Evolutionary conservation across 1,140 invertebrate species (phyloP), one percentile per base, ranked within the genome.

Genomic region (Nasonia giraulti): DNA sequence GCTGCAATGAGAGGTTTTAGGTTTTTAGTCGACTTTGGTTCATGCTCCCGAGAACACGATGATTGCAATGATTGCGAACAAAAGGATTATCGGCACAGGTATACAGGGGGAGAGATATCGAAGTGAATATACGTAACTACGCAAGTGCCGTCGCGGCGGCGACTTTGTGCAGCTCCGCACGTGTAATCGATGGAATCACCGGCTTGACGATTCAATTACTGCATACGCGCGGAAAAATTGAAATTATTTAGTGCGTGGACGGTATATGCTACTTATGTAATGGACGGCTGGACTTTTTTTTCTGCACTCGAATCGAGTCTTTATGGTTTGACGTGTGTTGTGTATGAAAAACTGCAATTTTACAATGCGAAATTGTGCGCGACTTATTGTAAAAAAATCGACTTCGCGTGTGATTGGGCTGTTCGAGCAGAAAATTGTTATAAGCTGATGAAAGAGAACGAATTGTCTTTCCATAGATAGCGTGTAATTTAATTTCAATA

Each of bases 121-220:
- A 81, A 55, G 2, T 12, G 27, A 12, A 10, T 62, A 10, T 62
- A n/a, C 17, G 27, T 5, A 71, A 71, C 14, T 66, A n/a, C 17
- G 27, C 14, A 71, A 71, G 62, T 66, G 62, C 14, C 62, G 6
- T 20, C 8, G 44, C 27, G 33, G 12, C n/a, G 11, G 23, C 33
- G 27, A 80, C 44, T 73, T 80, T 73, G 40, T 81, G 69, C 27
- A 27, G 27, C 23, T 44, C 7, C 55, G 55, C 12, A 17, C 44
- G 44, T 31, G 44, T 73, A 81, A 81, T 69, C 44, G 33, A 73
- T 50, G 11, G 71, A 81, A 73, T 81, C 75, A 81, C 80, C 17
- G 23, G 68, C 50, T 73, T 73, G 68, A 55, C 44, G 69, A 73
- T 73, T 73, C n/a, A 81, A 73, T 81, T 33, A 55, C 44, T 17